Conservation (phyloP, 2,797 vertebrate genomes). For the Spea hammondii region DNA sequence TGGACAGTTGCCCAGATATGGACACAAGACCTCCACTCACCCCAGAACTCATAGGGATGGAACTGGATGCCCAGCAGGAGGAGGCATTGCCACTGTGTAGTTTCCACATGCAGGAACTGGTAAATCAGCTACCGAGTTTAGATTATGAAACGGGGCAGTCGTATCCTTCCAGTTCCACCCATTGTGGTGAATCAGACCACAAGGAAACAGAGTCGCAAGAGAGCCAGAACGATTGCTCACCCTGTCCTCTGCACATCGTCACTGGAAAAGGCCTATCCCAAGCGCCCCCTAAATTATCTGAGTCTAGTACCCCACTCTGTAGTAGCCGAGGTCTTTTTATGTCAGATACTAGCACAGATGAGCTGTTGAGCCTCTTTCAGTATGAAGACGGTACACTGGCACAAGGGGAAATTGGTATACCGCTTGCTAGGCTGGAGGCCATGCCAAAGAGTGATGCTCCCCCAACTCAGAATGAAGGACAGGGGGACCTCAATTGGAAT, state of each 20-base stretch:
- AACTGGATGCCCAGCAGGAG: constrained; percentile 42
- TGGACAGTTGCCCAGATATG: constrained; percentile 36
- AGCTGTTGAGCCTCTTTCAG: constrained; percentile 77
- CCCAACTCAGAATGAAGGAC: neutral
- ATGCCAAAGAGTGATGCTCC: constrained; percentile 16
- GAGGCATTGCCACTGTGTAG: constrained; percentile 39
- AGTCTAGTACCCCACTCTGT: neutral
- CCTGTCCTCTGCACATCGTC: constrained; percentile 67
- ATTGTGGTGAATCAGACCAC: fast-evolving
- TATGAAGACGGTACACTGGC: constrained; percentile 59
- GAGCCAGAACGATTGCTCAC: constrained; percentile 39
- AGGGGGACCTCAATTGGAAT: neutral
- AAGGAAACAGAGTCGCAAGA: constrained; percentile 48
- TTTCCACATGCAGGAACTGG: constrained; percentile 72
- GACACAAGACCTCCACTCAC: constrained; percentile 34
- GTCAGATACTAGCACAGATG: constrained; percentile 74
- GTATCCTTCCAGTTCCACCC: neutral
- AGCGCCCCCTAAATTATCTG: neutral
- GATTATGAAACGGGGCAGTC: constrained; percentile 26
- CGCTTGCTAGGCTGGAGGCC: constrained; percentile 1
- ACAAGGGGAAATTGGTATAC: fast-evolving
- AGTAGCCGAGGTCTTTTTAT: constrained; percentile 74
- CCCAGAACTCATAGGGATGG: constrained; percentile 3
- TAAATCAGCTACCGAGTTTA: constrained; percentile 74
- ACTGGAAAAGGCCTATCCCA: constrained; percentile 60